Evolutionary conservation across 2,888 invertebrate genomes (phyloP).

Genomic region (Tanytarsus gracilentus): DNA sequence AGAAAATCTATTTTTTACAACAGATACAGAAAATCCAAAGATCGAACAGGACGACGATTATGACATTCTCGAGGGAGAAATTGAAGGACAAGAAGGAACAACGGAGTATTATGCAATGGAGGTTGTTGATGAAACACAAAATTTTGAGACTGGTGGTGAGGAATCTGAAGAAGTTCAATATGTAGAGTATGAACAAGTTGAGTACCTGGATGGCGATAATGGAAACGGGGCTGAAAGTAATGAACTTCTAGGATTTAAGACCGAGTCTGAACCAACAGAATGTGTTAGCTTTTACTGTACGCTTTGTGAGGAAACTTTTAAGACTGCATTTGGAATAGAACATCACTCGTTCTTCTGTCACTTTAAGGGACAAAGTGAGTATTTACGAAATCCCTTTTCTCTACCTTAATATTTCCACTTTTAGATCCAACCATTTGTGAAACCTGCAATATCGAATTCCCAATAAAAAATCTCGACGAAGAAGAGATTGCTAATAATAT

Average conservation of each 20-base stretch:
- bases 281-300: neutral
- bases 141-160: neutral
- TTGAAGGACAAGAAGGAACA: too few species aligned
- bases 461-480: neutral
- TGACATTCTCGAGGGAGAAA: too few species aligned
- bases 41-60: too few species aligned
- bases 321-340: neutral
- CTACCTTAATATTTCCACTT: neutral
- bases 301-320: neutral
- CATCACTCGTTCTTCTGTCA: neutral
- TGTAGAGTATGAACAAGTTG: constrained; percentile 1
- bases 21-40: too few species aligned
- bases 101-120: too few species aligned
- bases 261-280: neutral
- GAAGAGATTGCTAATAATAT: neutral
- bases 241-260: neutral
- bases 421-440: neutral
- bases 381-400: neutral
- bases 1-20: too few species aligned
- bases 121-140: neutral
- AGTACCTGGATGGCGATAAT: neutral
- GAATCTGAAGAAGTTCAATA: neutral
- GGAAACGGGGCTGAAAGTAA: neutral
- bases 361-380: neutral
- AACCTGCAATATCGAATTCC: neutral